phyloP scores from a whole-genome alignment of 30 jellyfish, hydroid and myxozoan genomes.

The Rhopilema esculentum region DNA sequence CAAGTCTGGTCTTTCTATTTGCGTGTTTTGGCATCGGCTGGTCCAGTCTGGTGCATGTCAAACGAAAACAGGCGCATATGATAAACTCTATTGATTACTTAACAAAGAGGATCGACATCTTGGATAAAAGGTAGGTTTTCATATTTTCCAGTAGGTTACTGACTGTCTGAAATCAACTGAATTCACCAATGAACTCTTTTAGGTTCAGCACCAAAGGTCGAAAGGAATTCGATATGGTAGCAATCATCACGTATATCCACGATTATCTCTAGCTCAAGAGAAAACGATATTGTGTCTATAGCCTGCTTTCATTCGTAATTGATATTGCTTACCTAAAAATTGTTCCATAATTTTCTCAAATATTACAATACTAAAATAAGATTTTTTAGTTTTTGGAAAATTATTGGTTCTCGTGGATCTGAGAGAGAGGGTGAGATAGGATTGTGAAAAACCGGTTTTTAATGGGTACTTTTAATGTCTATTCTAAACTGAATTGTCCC shows the following conservation, averaged over 20 bases:
- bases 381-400: no score
- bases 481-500: no score
- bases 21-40: background rate
- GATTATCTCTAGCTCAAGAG: background rate
- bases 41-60: background rate
- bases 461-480: no score
- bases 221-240: background rate
- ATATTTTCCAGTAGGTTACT: background rate
- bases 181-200: no score
- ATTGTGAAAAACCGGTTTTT: no score
- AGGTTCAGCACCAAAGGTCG: background rate
- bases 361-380: no score
- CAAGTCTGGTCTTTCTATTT: background rate
- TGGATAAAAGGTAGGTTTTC: slow-evolving; percentile 21
- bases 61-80: slow-evolving; percentile 48
- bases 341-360: background rate
- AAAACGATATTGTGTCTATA: background rate
- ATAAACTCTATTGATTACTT: slow-evolving; percentile 36
- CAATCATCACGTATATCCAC: background rate
- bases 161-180: no score
- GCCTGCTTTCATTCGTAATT: background rate
- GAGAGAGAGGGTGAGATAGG: no score
- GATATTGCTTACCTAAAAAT: background rate
- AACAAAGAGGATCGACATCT: slow-evolving; percentile 29
- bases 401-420: no score